Evolutionary conservation across 2,888 invertebrate species (phyloP).

Genomic region (Platycheirus rosarum): DNA sequence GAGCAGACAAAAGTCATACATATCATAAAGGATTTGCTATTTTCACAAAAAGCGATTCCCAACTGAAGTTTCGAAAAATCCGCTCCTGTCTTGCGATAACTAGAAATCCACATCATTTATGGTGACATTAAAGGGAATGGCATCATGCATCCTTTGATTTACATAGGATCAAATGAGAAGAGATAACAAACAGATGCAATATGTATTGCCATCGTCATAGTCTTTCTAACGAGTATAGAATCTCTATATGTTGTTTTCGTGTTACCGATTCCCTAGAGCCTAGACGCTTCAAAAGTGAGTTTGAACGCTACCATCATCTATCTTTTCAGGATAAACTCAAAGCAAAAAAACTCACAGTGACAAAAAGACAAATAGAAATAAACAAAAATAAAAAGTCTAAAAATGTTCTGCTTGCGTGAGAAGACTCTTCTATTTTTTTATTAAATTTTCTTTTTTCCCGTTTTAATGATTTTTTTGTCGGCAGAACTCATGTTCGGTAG

Average conservation of each 20-base stretch:
- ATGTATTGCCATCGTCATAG: slow-evolving; percentile 17
- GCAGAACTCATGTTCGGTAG: slow-evolving; percentile 55
- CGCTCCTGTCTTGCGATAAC: not conserved
- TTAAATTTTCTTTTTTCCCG: slow-evolving; percentile 20
- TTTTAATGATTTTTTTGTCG: slow-evolving; percentile 31
- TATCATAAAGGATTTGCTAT: slow-evolving; percentile 50
- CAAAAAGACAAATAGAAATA: slow-evolving; percentile 7
- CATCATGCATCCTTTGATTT: not conserved
- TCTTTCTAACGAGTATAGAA: slow-evolving; percentile 21
- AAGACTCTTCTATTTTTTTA: slow-evolving; percentile 46
- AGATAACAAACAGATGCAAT: not conserved
- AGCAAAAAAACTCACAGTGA: slow-evolving; percentile 58
- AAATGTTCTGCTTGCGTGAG: slow-evolving; percentile 57
- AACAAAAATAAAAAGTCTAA: slow-evolving; percentile 9
- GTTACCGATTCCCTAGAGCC: slow-evolving; percentile 68
- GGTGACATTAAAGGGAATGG: slow-evolving; percentile 15
- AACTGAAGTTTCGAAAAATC: slow-evolving; percentile 52
- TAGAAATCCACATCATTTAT: slow-evolving; percentile 33
- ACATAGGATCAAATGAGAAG: not conserved
- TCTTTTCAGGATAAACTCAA: slow-evolving; percentile 52
- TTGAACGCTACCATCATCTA: slow-evolving; percentile 58
- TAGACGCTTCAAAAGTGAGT: slow-evolving; percentile 57
- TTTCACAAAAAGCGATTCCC: slow-evolving; percentile 57
- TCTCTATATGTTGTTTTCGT: slow-evolving; percentile 60
- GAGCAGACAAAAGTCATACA: not conserved